phyloP scores from a whole-genome alignment of 2,888 invertebrate genomes.

The Acrobasis suavella region DNA sequence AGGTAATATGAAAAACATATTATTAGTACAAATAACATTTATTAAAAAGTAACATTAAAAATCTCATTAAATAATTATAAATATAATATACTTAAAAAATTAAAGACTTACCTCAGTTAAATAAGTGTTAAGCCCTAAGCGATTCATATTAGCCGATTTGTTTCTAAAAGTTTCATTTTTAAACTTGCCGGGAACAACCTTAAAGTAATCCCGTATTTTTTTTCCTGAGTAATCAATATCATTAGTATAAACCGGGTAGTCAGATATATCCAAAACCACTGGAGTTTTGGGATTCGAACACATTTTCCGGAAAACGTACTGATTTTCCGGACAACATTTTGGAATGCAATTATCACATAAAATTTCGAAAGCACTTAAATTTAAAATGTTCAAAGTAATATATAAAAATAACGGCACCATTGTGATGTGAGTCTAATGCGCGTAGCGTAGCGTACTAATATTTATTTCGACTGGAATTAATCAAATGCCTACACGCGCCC shows the following conservation, averaged over 20 bases:
- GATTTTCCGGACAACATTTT: conserved; percentile 19
- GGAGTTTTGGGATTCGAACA: neutral
- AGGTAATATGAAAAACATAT: too few species aligned
- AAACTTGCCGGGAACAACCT: conserved; percentile 5
- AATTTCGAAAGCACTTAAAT: neutral
- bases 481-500: too few species aligned
- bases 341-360: conserved; percentile 11
- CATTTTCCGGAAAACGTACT: conserved; percentile 8
- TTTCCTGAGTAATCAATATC: conserved; percentile 5
- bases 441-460: too few species aligned
- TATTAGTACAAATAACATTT: too few species aligned
- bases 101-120: conserved; percentile 25
- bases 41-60: too few species aligned
- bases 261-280: neutral
- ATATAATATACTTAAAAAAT: too few species aligned
- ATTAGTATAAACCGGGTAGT: conserved; percentile 1
- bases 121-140: conserved; percentile 22
- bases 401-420: neutral
- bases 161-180: conserved; percentile 16
- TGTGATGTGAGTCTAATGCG: too few species aligned
- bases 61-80: too few species aligned
- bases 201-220: conserved; percentile 8
- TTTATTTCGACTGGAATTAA: too few species aligned
- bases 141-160: conserved; percentile 6
- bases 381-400: neutral